Percentiles rank a stretch among this genome's conserved stretches.
Conservation (phyloP, 2,888 invertebrate genomes). For the Cephus spinipes region DNA sequence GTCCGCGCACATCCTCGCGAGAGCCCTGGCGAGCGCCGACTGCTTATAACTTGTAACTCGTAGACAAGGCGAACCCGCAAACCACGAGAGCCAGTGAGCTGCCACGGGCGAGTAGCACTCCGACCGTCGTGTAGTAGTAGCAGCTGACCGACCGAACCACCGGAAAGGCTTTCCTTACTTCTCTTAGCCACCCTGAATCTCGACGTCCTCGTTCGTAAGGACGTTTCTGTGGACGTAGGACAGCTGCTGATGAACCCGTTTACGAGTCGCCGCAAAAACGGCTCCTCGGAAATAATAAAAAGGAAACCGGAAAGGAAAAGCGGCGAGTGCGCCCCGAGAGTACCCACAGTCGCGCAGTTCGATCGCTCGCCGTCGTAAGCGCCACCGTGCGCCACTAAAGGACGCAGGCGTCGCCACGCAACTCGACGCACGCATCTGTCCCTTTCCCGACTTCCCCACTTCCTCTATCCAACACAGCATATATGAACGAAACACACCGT, state of each 20-base stretch:
- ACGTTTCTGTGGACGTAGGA: neutral
- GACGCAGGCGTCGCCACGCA: constrained; percentile 16
- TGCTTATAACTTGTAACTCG: constrained; percentile 28
- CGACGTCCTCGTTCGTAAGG: neutral
- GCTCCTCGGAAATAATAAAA: constrained; percentile 7
- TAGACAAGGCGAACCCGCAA: constrained; percentile 22
- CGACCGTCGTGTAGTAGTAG: neutral
- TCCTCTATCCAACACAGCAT: neutral
- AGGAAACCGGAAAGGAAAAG: constrained; percentile 6
- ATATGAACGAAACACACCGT: neutral
- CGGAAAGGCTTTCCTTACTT: neutral
- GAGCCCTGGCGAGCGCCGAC: constrained; percentile 55
- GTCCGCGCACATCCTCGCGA: constrained; percentile 44
- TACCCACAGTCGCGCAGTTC: constrained; percentile 13
- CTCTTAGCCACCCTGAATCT: neutral
- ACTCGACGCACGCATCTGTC: neutral
- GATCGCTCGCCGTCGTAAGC: constrained; percentile 11
- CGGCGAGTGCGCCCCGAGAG: constrained; percentile 16
- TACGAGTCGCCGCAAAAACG: constrained; percentile 13
- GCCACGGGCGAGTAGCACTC: constrained; percentile 14
- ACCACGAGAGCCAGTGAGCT: constrained; percentile 20
- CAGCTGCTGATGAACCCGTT: constrained; percentile 10
- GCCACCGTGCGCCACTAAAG: constrained; percentile 10
- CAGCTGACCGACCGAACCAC: constrained; percentile 8
- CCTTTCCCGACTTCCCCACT: neutral